Conservation (phyloP, 2,797 vertebrate genomes). For the Apogon talboti region DNA sequence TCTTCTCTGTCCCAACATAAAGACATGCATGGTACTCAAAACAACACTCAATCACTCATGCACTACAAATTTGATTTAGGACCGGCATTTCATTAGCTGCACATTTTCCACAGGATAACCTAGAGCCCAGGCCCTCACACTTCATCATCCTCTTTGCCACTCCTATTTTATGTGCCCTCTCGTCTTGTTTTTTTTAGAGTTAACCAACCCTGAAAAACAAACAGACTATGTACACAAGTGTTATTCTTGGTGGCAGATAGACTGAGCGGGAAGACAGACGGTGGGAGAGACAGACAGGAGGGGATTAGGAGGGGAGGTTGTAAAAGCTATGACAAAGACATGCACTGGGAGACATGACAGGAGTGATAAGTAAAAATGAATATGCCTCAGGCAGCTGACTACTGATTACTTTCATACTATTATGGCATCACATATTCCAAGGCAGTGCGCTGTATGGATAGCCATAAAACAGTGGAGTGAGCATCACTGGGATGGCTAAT, state of each 20-base stretch:
- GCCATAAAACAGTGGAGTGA: conserved; percentile 73
- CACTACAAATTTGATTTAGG: conserved; percentile 69
- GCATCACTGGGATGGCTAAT: conserved; percentile 60
- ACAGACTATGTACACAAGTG: conserved; percentile 36
- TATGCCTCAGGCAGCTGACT: conserved; percentile 71
- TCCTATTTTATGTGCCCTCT: conserved; percentile 48
- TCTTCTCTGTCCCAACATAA: conserved; percentile 39
- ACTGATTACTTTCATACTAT: conserved; percentile 82
- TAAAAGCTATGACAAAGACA: conserved; percentile 58
- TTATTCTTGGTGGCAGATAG: conserved; percentile 45
- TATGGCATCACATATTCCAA: conserved; percentile 70
- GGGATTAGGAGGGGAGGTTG: conserved; percentile 16
- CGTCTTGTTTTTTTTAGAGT: conserved; percentile 37
- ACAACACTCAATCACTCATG: conserved; percentile 52
- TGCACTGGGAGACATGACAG: conserved; percentile 62
- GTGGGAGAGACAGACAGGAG: conserved; percentile 9
- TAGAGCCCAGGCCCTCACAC: conserved; percentile 37
- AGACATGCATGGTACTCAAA: conserved; percentile 42
- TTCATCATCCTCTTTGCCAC: conserved; percentile 51
- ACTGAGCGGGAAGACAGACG: conserved; percentile 32
- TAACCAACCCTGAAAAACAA: conserved; percentile 54
- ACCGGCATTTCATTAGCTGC: conserved; percentile 67
- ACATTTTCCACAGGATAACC: conserved; percentile 48
- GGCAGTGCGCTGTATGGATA: conserved; percentile 55
- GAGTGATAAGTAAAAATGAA: conserved; percentile 77